Evolutionary conservation across 2,797 vertebrate genomes (phyloP), one percentile per base, ranked within the genome.

Genomic region (Molothrus ater): DNA sequence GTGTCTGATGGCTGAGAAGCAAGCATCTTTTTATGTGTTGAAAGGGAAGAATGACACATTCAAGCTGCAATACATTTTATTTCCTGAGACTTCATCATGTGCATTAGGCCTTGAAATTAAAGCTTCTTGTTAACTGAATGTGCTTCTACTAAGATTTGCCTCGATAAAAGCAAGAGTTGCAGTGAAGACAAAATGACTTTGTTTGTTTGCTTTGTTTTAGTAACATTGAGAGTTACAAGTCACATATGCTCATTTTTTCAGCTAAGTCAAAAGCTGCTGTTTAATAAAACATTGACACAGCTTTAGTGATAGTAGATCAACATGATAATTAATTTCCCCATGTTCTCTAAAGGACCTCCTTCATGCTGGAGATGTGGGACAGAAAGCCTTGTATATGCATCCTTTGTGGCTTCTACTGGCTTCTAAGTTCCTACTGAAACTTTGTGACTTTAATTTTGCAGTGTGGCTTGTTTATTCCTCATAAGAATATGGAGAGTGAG

Each of bases 71-170:
- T 66, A 70, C 3, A 3, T 81, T 81, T 93, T 90, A 88, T 90
- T 91, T 54, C 59, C 47, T 5, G 4, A 80, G 72, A 91, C 47
- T 70, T 89, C 69, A 70, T 86, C 47, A 32, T 76, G 79, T 90
- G 90, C 81, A 43, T 94, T 90, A 95, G 88, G 84, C 88, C 70
- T 93, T 91, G 92, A 96, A 92, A 95, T 95, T 80, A 95, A 91
- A 94, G 31, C 92, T 96, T 87, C 38, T 82, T 87, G 17, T 89
- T 89, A 91, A 76, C 60, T 60, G 42, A 82, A 78, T 34, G 29
- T 50, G 19, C 17, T 78, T 36, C 71, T 72, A 17, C 38, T 40
- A n/a, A 88, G 68, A 74, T 78, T 83, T 94, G 28, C 13, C 60
- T 84, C 3, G 2, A 50, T 47, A 84, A 56, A 66, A 82, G 16